Evolutionary conservation across 2,888 invertebrate genomes (phyloP).

Genomic region (Ellobium chinense): DNA sequence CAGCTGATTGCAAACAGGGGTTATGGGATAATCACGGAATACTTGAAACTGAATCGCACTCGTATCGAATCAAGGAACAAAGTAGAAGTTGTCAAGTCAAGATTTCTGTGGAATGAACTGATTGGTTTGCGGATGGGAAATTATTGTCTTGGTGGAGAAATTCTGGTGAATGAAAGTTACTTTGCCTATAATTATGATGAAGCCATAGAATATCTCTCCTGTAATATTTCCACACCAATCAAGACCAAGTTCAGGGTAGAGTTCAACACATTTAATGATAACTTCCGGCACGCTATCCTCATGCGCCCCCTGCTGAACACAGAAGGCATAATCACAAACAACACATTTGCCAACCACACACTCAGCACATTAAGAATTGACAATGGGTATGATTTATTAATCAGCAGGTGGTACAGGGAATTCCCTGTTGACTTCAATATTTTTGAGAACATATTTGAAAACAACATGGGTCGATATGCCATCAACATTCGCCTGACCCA

Average conservation of each 20-base stretch:
- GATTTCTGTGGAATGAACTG: slow-evolving; percentile 91
- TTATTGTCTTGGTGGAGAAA: slow-evolving; percentile 84
- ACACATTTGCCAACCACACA: slow-evolving; percentile 90
- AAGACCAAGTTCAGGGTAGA: slow-evolving; percentile 75
- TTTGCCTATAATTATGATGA: slow-evolving; percentile 90
- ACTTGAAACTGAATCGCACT: slow-evolving; percentile 71
- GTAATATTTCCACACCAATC: slow-evolving; percentile 83
- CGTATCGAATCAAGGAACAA: slow-evolving; percentile 64
- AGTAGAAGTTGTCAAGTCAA: slow-evolving; percentile 87
- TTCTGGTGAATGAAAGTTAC: slow-evolving; percentile 92
- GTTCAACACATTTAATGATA: slow-evolving; percentile 72
- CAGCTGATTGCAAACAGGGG: slow-evolving; percentile 92
- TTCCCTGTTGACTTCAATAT: slow-evolving; percentile 75
- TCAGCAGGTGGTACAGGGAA: slow-evolving; percentile 73
- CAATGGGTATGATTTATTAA: slow-evolving; percentile 82
- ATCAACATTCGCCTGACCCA: slow-evolving; percentile 92
- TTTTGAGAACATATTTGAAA: slow-evolving; percentile 88
- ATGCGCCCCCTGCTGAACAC: slow-evolving; percentile 76
- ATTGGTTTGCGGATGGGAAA: slow-evolving; percentile 95
- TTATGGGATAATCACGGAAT: slow-evolving; percentile 80
- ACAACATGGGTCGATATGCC: slow-evolving; percentile 93
- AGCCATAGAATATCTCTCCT: slow-evolving; percentile 90
- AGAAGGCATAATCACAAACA: slow-evolving; percentile 84
- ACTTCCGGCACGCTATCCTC: slow-evolving; percentile 74
- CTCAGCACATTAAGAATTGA: slow-evolving; percentile 91